These are phyloP conservation scores for Hippocampus barbouri DNA, from an alignment of 2,113 vertebrate genomes.

Conservation along the genomic window DNA sequence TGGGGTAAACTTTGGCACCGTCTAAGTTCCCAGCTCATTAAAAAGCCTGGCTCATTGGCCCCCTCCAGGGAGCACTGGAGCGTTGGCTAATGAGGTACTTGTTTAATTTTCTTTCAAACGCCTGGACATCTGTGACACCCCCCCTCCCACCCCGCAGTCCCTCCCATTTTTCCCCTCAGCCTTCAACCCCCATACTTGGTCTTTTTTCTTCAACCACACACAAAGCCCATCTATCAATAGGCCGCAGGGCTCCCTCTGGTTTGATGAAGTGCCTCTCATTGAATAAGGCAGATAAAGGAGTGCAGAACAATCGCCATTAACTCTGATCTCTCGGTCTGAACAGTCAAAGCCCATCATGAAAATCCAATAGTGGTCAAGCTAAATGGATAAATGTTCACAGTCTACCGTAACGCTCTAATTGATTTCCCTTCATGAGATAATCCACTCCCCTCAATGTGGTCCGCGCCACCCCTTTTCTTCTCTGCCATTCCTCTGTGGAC, in stretches of 20 bases:
- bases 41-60: constrained; percentile 91
- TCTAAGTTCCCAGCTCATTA: constrained; percentile 99
- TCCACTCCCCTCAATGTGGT: constrained; percentile 85
- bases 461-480: constrained; percentile 86
- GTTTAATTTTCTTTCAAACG: constrained; percentile 99
- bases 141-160: constrained; percentile 51
- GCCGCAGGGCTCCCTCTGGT: constrained; percentile 89
- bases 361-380: constrained; percentile 98
- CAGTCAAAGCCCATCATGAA: constrained; percentile 97
- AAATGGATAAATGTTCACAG: constrained; percentile 98
- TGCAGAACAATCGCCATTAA: constrained; percentile 98
- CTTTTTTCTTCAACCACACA: constrained; percentile 80
- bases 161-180: constrained; percentile 43
- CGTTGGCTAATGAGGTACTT: constrained; percentile 99
- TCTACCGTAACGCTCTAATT: constrained; percentile 92
- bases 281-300: constrained; percentile 98
- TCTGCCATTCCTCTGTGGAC: constrained; percentile 37
- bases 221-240: constrained; percentile 96
- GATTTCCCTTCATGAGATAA: constrained; percentile 99
- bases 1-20: constrained; percentile 94
- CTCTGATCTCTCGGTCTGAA: constrained; percentile 84
- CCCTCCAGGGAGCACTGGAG: constrained; percentile 97
- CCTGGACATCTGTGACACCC: constrained; percentile 97
- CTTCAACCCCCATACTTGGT: constrained; percentile 58
- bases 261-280: constrained; percentile 99